Evolutionary conservation across 2,888 invertebrate species (phyloP), one percentile per base, ranked within the genome.

Genomic region (Leptothorax acervorum): DNA sequence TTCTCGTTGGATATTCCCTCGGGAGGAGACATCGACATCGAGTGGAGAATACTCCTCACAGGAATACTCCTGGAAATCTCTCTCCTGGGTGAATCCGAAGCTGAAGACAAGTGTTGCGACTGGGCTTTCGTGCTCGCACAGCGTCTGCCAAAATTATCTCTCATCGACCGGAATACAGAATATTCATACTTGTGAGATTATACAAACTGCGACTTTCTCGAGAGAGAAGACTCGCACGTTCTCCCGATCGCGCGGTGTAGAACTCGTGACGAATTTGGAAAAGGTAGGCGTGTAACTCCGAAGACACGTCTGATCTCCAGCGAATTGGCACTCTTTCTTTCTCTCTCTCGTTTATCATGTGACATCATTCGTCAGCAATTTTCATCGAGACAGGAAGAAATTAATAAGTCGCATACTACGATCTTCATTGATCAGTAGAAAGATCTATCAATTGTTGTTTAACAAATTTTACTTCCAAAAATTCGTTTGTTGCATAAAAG

Each of bases 111-210:
- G 76, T 55, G 53, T 68, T n/a, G 39, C n/a, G 12, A 78, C 39
- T 39, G 53, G 39, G 2, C 55, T 68, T 51, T 65, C 48, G n/a
- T 23, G 65, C 23, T 76, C 23, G 12, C 28, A 45, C 39, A 42
- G 53, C 68, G 42, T 39, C 35, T 45, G 35, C 75, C 75, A 65
- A 78, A 65, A 66, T 68, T 78, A 31, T 78, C n/a, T n/a, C 12
- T 45, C 55, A 45, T 57, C 60, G 39, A 48, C 3, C 12, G 23
- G 18, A 60, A 60, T 39, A 39, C 53, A 53, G 53, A 68, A 18
- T 57, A 65, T 48, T 48, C 18, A 28, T 6, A 2, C 35, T 60
- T 79, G 79, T 73, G 48, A 60, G 31, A 68, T 60, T 35, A 15
- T 35, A 15, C 23, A 35, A 62, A 62, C 60, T 31, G 6, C 57